Conservation (phyloP, 1,140 invertebrate genomes). For the Euglossa dilemma region DNA sequence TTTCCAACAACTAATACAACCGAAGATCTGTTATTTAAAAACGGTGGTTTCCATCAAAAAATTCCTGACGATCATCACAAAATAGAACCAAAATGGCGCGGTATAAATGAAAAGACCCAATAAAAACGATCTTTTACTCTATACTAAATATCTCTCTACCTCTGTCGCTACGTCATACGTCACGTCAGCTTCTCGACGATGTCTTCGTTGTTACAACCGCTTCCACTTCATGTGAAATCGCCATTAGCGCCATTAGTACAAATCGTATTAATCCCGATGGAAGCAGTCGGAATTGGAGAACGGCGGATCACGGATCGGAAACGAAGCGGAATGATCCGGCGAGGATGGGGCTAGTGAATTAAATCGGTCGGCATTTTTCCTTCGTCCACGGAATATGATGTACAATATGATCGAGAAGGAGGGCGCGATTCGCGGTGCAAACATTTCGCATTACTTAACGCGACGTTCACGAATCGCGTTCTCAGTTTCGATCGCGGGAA, state of each 20-base stretch:
- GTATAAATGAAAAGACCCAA: too few relatives aligned
- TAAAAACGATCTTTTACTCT: too few relatives aligned
- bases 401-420: neutral
- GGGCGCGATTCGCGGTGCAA: neutral
- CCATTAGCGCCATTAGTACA: neutral
- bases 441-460: neutral
- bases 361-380: neutral
- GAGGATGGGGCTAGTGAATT: conserved; percentile 1
- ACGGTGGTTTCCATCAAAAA: too few relatives aligned
- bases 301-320: neutral
- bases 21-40: too few relatives aligned
- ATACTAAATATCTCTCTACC: too few relatives aligned
- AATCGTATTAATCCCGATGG: conserved; percentile 13
- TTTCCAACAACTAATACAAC: too few relatives aligned
- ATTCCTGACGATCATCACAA: too few relatives aligned
- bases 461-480: conserved; percentile 22
- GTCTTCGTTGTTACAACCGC: too few relatives aligned
- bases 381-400: neutral
- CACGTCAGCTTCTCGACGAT: too few relatives aligned
- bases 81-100: too few relatives aligned
- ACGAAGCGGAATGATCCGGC: neutral
- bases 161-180: too few relatives aligned
- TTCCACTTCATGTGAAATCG: too few relatives aligned
- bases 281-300: neutral
- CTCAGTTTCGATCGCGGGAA: conserved; percentile 20